Base-by-base conservation (phyloP, 2,888 invertebrate species). In the Tricholauxania praeusta region DNA sequence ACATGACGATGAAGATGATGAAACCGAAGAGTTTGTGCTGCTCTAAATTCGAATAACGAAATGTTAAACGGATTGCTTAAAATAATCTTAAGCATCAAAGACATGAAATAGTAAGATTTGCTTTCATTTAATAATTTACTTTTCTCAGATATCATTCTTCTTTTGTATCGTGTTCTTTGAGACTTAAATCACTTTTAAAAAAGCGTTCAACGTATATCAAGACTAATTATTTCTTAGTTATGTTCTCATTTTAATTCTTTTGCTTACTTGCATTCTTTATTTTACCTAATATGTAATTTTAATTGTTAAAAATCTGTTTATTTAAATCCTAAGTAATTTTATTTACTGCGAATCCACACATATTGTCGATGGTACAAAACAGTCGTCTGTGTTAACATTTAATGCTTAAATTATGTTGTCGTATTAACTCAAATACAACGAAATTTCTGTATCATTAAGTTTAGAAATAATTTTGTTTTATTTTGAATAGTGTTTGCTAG, bases 11-110 rank as follows among this genome's bases (percentile, higher is more conserved):
- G 90, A 91, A 77, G 91, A 92, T 81, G 89, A 91, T 77, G 93
- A 93, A 85, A 91, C 91, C 65, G 93, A 93, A 86, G 92, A 93
- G 85, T 93, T 93, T 89, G 93, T 92, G 83, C 88, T 93, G 84
- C 87, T 93, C 77, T 92, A 89, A 82, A 76, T n/a, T n/a, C n/a
- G n/a, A n/a, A n/a, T n/a, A n/a, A n/a, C n/a, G n/a, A n/a, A n/a
- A n/a, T 19, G 51, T 15, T 49, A 32, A 69, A 22, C 12, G 10
- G 8, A 59, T 3, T 15, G 39, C 55, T 19, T 55, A 12, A 22
- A 14, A 22, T 57, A 12, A 57, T 57, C 3, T 57, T 12, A 17
- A 57, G 19, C 39, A 39, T 39, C 39, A 39, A 57, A 57, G 53
- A n/a, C 51, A 51, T 22, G 51, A 14, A 65, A 65, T 15, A 32